A percentile compares a stretch with the other conserved stretches of the same genome.
Evolutionary conservation across 2,797 vertebrate species (phyloP).

Genomic region (Neolamprologus multifasciatus): DNA sequence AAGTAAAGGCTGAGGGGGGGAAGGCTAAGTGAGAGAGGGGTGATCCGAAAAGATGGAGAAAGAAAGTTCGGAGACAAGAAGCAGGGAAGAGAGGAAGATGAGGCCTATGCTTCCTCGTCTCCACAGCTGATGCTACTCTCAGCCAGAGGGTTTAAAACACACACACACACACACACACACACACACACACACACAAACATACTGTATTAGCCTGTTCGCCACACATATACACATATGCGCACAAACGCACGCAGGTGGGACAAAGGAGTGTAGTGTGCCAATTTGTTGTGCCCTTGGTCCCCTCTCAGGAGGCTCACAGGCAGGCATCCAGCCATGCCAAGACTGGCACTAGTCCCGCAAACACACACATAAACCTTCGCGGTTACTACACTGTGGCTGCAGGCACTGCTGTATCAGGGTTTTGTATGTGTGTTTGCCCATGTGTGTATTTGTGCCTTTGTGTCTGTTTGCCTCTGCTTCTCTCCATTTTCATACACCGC

Average conservation of each 20-base stretch:
- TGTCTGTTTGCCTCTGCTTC: constrained; percentile 27
- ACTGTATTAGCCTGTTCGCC: constrained; percentile 18
- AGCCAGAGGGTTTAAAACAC: constrained; percentile 37
- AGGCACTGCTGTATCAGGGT: constrained; percentile 28
- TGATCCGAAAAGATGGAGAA: not conserved
- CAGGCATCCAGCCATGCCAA: constrained; percentile 65
- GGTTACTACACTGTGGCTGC: constrained; percentile 23
- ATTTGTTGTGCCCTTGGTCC: constrained; percentile 70
- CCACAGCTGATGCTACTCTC: constrained; percentile 50
- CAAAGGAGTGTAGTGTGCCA: constrained; percentile 60
- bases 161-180: not conserved
- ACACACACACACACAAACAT: not conserved
- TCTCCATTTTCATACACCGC: constrained; percentile 46
- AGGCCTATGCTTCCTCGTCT: not conserved
- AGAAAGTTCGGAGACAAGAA: not conserved
- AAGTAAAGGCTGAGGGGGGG: not conserved
- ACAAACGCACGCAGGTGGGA: constrained; percentile 65
- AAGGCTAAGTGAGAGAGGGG: not conserved
- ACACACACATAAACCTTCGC: constrained; percentile 28
- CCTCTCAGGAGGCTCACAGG: constrained; percentile 60
- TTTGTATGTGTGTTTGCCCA: not conserved
- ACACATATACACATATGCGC: constrained; percentile 31
- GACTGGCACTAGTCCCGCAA: constrained; percentile 61
- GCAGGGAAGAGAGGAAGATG: constrained; percentile 1
- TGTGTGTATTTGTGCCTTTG: not conserved